Evolutionary conservation across 92 coral and sea anemone genomes (phyloP).

Genomic region (Phenganax marumi): DNA sequence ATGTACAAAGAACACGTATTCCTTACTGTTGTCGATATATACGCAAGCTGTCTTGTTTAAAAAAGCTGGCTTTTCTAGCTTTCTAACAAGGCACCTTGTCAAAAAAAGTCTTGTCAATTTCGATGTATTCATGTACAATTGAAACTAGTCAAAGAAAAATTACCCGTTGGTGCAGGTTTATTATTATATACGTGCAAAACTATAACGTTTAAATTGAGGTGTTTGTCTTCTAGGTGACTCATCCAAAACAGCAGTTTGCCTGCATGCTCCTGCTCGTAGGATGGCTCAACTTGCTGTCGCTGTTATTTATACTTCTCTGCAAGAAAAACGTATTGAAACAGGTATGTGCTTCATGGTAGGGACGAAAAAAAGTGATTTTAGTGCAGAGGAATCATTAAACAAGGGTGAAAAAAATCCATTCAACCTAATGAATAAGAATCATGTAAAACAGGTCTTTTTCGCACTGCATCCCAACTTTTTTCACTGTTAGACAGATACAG

Average conservation of each 20-base stretch:
- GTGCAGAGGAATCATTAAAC: background rate
- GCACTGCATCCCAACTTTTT: background rate
- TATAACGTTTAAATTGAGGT: background rate
- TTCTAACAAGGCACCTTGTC: too few relatives aligned
- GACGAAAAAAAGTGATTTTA: background rate
- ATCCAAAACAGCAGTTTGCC: constrained; percentile 29
- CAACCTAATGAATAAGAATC: too few relatives aligned
- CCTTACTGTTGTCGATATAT: too few relatives aligned
- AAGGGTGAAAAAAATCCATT: background rate
- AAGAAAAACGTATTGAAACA: constrained; percentile 2
- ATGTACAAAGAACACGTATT: too few relatives aligned
- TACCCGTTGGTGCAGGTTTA: too few relatives aligned
- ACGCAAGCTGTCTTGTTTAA: too few relatives aligned
- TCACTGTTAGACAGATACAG: background rate
- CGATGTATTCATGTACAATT: too few relatives aligned
- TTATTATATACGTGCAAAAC: background rate
- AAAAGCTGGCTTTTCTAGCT: too few relatives aligned
- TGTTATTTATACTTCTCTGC: constrained; percentile 14
- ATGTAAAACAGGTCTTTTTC: background rate
- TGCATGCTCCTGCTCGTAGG: constrained; percentile 38
- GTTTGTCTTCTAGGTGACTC: background rate
- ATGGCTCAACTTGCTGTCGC: constrained; percentile 40
- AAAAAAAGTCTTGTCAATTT: too few relatives aligned
- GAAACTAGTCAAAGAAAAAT: too few relatives aligned
- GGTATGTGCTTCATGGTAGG: background rate